These are phyloP conservation scores for Coenonympha glycerion DNA, from an alignment of 2,888 invertebrate species.

Conservation along the genomic window DNA sequence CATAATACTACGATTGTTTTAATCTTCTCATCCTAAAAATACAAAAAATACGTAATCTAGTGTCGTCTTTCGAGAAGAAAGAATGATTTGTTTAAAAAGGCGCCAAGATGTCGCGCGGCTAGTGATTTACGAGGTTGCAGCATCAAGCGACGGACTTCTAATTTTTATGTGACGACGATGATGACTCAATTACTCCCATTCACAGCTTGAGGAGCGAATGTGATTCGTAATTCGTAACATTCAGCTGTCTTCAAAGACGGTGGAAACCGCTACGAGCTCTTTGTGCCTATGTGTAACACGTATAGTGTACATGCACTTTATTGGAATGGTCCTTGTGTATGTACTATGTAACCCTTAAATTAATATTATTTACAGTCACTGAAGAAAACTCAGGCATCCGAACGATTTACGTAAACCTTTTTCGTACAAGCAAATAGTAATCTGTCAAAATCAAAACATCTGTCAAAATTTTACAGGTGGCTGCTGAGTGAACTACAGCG, in stretches of 20 bases:
- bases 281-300: slow-evolving; percentile 11
- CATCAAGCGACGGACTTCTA: slow-evolving; percentile 30
- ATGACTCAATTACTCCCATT: slow-evolving; percentile 56
- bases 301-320: too few species aligned
- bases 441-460: too few species aligned
- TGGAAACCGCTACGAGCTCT: slow-evolving; percentile 6
- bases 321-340: too few species aligned
- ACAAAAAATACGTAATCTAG: neutral
- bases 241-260: slow-evolving; percentile 29
- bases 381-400: too few species aligned
- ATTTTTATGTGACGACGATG: slow-evolving; percentile 42
- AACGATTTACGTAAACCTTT: too few species aligned
- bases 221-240: slow-evolving; percentile 38
- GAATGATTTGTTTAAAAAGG: neutral
- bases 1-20: too few species aligned
- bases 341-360: too few species aligned
- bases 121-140: slow-evolving; percentile 16
- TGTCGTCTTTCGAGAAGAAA: neutral
- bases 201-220: slow-evolving; percentile 49
- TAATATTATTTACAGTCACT: too few species aligned
- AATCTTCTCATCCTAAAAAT: too few species aligned
- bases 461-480: too few species aligned
- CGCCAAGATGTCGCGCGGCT: slow-evolving; percentile 8
- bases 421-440: too few species aligned
- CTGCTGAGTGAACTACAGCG: too few species aligned